A percentile compares a stretch with the other conserved stretches of the same genome.
These are phyloP conservation scores for Aelia acuminata DNA, from an alignment of 2,888 invertebrate genomes.

Conservation along the genomic window DNA sequence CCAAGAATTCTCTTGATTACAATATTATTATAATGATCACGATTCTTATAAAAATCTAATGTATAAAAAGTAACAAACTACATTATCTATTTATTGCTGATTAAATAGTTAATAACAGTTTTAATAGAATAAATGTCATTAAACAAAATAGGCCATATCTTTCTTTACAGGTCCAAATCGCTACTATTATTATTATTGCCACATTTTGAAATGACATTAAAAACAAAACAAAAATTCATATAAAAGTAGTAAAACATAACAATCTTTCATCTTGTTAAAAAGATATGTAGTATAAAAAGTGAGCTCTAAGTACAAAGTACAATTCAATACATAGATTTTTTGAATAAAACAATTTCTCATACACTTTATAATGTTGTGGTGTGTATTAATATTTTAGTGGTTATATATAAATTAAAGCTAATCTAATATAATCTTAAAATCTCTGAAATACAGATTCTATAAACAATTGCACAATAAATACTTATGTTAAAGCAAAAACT, in stretches of 20 bases:
- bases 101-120: background rate
- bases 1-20: background rate
- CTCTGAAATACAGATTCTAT: background rate
- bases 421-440: background rate
- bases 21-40: conserved; percentile 29
- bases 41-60: conserved; percentile 39
- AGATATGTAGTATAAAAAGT: conserved; percentile 48
- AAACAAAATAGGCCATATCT: conserved; percentile 24
- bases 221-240: conserved; percentile 45
- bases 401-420: background rate
- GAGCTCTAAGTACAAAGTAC: conserved; percentile 41
- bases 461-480: background rate
- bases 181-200: background rate
- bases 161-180: background rate
- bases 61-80: conserved; percentile 41
- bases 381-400: background rate
- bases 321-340: conserved; percentile 5
- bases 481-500: background rate
- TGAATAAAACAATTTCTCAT: background rate
- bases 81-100: conserved; percentile 35
- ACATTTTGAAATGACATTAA: conserved; percentile 10
- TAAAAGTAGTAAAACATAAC: conserved; percentile 47
- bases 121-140: background rate
- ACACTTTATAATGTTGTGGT: conserved; percentile 7
- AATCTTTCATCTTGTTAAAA: background rate